Evolutionary conservation across 2,113 vertebrate genomes (phyloP), one percentile per base, ranked within the genome.

Genomic region (Megalops atlanticus): DNA sequence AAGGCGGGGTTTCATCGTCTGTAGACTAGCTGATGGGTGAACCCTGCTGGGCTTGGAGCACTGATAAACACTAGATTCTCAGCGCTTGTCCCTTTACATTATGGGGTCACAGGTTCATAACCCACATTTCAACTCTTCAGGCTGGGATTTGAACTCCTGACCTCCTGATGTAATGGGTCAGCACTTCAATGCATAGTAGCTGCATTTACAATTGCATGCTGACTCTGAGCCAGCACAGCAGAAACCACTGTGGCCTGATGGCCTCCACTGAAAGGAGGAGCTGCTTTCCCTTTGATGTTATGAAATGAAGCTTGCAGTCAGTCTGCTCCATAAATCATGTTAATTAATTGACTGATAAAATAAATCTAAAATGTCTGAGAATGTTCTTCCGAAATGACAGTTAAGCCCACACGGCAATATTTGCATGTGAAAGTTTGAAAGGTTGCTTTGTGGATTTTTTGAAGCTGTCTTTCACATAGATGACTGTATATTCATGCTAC

Each of bases 341-440:
- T 92, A 92, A 93, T 91, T 92, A 90, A 89, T 88, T 91, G 85
- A 90, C 89, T 90, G 90, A 93, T 92, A 92, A 92, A 76, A 52
- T 4, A 6, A 4, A 12, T 31, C 47, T 5, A 31, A 45, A 76
- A 76, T 40, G 16, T 18, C 39, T 47, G 41, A 70, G 74, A 69
- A n/a, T n/a, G n/a, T 70, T 39, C 21, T 14, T 52, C 18, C 15
- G 41, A 70, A 49, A n/a, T 69, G 10, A n/a, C 58, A 4, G 8
- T n/a, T 11, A 6, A 76, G 18, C 68, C 7, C 16, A 21, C 21
- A 52, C 36, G 68, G 41, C 4, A 12, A 64, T 41, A n/a, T 68
- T 21, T 77, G 10, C 0, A 49, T 36, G 7, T 76, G 33, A 15
- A 35, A 76, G 52, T 76, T 15, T 69, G 11, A 79, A 79, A 79